Base-by-base conservation (phyloP, 2,888 invertebrate species). In the Piscicola geometra region DNA sequence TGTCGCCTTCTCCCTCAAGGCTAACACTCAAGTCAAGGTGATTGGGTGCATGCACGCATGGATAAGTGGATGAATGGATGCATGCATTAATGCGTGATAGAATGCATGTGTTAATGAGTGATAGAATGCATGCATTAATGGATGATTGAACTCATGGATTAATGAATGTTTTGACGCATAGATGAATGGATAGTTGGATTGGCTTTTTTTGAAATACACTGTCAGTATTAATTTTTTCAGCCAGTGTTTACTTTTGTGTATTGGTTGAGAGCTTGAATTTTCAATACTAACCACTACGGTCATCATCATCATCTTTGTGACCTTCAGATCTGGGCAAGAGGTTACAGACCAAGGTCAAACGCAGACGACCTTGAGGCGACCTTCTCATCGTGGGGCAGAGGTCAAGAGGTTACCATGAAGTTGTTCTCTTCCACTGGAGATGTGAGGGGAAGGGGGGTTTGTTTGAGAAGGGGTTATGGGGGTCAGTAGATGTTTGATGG, bases 21-120 rank as follows among this genome's bases (percentile, higher is more conserved):
- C 73, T 9, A 64, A 71, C 47, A 32, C 66, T 35, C 77, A 76
- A 56, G 50, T 76, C 28, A 77, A 73, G 77, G 77, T 77, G 33
- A 15, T 9, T 41, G 41, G 9, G 15, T 41, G 41, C 41, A 41
- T 15, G 41, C 9, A 41, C 15, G 41, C 41, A 41, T 41, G 41
- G 41, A 41, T 41, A 15, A 41, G 15, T 64, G 64, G 9, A 64
- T 64, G 64, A 3, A 64, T 64, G 64, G 5, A 64, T 64, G 64
- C 3, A 64, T 64, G 64, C 3, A 64, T 64, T 5, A 3, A 64
- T 64, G 64, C 21, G 21, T 64, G 64, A 9, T 12, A 12, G 64
- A 28, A 28, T 64, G 5, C 30, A 64, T 64, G n/a, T 64, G 5
- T 64, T n/a, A 9, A 28, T 64, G 64, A 3, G 21, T 64, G 64